phyloP scores from a whole-genome alignment of 2,888 invertebrate species.

The Nebria brevicollis region DNA sequence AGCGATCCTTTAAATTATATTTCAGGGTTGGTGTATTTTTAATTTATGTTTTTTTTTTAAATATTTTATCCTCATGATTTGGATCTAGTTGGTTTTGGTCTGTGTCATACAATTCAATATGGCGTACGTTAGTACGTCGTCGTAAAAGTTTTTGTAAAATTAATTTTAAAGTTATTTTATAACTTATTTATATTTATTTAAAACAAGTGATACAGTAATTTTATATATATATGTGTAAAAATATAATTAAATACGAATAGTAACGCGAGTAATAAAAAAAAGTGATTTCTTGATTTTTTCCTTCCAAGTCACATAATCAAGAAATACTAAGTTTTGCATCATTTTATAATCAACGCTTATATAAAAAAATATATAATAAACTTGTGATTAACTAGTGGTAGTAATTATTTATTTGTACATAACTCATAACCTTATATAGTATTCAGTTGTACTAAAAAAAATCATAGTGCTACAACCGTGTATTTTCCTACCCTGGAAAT shows the following conservation, averaged over 20 bases:
- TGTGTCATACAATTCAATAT: slow-evolving; percentile 58
- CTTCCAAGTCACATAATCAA: slow-evolving; percentile 18
- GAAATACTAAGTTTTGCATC: slow-evolving; percentile 18
- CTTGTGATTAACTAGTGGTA: slow-evolving; percentile 37
- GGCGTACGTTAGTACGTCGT: slow-evolving; percentile 61
- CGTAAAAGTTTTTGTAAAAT: slow-evolving; percentile 54
- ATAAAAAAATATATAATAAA: slow-evolving; percentile 10
- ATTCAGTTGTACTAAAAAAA: slow-evolving; percentile 4
- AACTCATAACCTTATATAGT: slow-evolving; percentile 30
- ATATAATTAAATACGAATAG: slow-evolving; percentile 26
- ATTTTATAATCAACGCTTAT: slow-evolving; percentile 27
- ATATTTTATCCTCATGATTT: slow-evolving; percentile 10
- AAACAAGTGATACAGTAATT: slow-evolving; percentile 33
- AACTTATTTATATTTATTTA: slow-evolving; percentile 42
- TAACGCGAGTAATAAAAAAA: slow-evolving; percentile 11
- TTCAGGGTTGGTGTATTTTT: slow-evolving; percentile 10
- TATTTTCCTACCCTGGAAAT: slow-evolving; percentile 16
- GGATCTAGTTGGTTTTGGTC: slow-evolving; percentile 35
- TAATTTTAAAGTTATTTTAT: slow-evolving; percentile 50
- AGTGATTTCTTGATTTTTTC: slow-evolving; percentile 25
- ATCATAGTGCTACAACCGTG: not conserved
- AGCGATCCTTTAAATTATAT: not conserved
- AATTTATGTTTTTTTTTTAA: slow-evolving; percentile 11
- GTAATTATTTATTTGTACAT: slow-evolving; percentile 27
- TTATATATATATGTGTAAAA: slow-evolving; percentile 25